Percentiles rank a stretch among this genome's conserved stretches.
Evolutionary conservation across 2,113 vertebrate species (phyloP).

Genomic region (Pelodiscus sinensis): DNA sequence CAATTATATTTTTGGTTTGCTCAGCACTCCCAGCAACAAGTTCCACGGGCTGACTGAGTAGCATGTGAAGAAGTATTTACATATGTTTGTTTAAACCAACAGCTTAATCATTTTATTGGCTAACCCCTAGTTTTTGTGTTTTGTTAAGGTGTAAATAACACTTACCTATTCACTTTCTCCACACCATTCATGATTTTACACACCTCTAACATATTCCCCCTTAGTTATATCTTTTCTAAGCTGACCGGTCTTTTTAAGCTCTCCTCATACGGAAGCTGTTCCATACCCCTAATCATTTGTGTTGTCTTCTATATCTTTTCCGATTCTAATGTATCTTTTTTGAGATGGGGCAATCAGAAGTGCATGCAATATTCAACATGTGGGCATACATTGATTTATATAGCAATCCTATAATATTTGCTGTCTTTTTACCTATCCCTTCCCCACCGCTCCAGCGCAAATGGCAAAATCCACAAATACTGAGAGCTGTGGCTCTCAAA

Average conservation of each 20-base stretch:
- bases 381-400: neutral
- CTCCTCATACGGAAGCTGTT: neutral
- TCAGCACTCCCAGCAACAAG: neutral
- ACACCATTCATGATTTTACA: neutral
- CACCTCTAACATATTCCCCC: neutral
- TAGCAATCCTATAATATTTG: neutral
- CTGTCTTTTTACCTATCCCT: neutral
- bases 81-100: neutral
- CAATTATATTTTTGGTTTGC: neutral
- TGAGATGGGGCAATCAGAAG: neutral
- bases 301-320: neutral
- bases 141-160: neutral
- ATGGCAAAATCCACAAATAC: too few species aligned
- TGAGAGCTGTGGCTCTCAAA: too few species aligned
- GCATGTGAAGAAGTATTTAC: neutral
- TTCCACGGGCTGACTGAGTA: neutral
- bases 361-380: neutral
- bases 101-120: neutral
- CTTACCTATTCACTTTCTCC: neutral
- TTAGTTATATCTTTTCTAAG: neutral
- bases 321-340: neutral
- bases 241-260: neutral
- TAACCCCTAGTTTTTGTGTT: neutral
- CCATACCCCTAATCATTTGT: neutral
- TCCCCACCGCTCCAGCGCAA: neutral